Evolutionary conservation across 1,140 invertebrate species (phyloP).

Genomic region (Brachionus rubens): DNA sequence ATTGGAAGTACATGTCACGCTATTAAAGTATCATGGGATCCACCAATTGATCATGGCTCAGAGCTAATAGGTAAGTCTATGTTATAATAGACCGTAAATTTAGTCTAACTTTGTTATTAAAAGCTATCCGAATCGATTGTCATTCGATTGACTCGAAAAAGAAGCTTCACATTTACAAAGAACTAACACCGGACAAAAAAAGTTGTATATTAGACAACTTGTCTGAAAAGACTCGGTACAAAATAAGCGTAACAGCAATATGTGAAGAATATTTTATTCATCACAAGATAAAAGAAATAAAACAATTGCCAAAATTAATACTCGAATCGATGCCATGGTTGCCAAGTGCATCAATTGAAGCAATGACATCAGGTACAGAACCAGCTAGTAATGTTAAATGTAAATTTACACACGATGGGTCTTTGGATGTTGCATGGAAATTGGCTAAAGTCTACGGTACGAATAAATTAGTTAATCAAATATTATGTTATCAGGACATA

Average conservation of each 20-base stretch:
- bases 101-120: constrained; percentile 4
- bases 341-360: constrained; percentile 54
- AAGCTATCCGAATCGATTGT: constrained; percentile 57
- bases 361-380: constrained; percentile 55
- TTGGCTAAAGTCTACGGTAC: constrained; percentile 57
- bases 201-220: constrained; percentile 53
- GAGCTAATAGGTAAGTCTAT: constrained; percentile 55
- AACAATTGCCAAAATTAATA: constrained; percentile 49
- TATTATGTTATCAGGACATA: constrained; percentile 57
- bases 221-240: constrained; percentile 57
- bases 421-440: constrained; percentile 55
- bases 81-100: too few species aligned
- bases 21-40: constrained; percentile 58
- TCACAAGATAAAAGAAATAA: constrained; percentile 52
- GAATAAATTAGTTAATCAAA: constrained; percentile 54
- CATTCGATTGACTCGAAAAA: constrained; percentile 53
- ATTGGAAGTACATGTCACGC: constrained; percentile 56
- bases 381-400: constrained; percentile 54
- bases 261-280: constrained; percentile 60
- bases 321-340: constrained; percentile 56
- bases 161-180: constrained; percentile 46
- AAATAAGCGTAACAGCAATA: constrained; percentile 56
- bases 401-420: constrained; percentile 51
- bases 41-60: constrained; percentile 56
- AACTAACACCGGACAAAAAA: constrained; percentile 54